These are phyloP conservation scores for Acanthiza pusilla DNA, from an alignment of 2,797 vertebrate genomes.

Conservation along the genomic window DNA sequence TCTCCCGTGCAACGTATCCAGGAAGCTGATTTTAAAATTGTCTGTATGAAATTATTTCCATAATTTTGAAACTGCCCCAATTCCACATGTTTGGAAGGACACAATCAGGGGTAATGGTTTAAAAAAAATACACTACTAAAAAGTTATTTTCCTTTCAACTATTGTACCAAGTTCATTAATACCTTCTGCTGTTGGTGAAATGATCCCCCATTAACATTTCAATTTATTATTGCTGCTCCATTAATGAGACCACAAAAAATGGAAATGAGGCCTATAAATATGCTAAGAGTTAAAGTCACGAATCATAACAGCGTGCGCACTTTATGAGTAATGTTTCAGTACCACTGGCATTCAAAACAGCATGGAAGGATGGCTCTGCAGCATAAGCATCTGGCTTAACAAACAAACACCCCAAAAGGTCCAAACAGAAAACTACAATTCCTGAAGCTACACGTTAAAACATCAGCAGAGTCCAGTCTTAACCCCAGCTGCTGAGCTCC, in stretches of 20 bases:
- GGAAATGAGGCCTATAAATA: conserved; percentile 68
- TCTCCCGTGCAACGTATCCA: not conserved
- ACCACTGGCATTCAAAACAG: not conserved
- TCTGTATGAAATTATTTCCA: not conserved
- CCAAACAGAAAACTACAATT: not conserved
- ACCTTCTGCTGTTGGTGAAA: conserved; percentile 56
- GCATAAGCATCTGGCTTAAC: not conserved
- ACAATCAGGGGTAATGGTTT: not conserved
- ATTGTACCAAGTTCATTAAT: conserved; percentile 47
- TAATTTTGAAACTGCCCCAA: not conserved
- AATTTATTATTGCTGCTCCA: conserved; percentile 60
- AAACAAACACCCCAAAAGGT: not conserved
- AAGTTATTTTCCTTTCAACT: conserved; percentile 54
- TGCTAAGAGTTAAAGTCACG: conserved; percentile 47
- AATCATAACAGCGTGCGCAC: not conserved
- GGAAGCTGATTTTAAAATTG: not conserved
- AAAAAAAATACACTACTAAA: conserved; percentile 27
- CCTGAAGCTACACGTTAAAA: not conserved
- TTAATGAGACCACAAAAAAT: conserved; percentile 67
- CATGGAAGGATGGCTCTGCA: not conserved
- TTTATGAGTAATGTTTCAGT: not conserved
- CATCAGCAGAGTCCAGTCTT: not conserved
- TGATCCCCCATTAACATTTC: conserved; percentile 60
- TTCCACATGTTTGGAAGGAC: not conserved
- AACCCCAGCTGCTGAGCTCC: not conserved